Evolutionary conservation across 2,888 invertebrate genomes (phyloP).

Genomic region (Andrena haemorrhoa): DNA sequence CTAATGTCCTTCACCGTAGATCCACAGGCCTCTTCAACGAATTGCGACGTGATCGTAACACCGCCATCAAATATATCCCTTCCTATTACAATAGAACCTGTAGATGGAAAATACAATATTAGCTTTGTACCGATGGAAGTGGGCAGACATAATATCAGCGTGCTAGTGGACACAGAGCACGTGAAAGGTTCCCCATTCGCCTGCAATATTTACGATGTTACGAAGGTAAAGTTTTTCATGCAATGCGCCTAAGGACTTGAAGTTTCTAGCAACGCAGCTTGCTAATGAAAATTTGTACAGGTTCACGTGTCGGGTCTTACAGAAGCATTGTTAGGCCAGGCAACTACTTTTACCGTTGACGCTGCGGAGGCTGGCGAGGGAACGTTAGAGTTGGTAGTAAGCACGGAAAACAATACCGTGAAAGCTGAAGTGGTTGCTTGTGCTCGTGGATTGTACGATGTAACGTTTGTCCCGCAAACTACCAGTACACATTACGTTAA

Average conservation of each 20-base stretch:
- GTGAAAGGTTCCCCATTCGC: constrained; percentile 97
- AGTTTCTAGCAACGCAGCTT: neutral
- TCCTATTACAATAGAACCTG: constrained; percentile 89
- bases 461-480: constrained; percentile 96
- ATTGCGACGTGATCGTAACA: constrained; percentile 87
- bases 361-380: constrained; percentile 98
- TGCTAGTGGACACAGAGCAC: constrained; percentile 93
- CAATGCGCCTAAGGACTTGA: neutral
- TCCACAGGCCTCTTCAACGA: constrained; percentile 83
- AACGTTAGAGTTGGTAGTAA: constrained; percentile 95
- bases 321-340: constrained; percentile 88
- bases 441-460: constrained; percentile 95
- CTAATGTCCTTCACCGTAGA: constrained; percentile 88
- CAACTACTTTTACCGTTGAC: constrained; percentile 96
- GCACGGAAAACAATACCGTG: constrained; percentile 95
- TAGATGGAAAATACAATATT: constrained; percentile 90
- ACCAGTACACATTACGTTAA: constrained; percentile 95
- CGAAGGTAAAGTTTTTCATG: constrained; percentile 87
- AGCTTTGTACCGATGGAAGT: constrained; percentile 94
- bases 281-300: constrained; percentile 51
- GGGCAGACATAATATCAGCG: constrained; percentile 93
- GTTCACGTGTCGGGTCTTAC: constrained; percentile 83
- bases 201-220: constrained; percentile 97
- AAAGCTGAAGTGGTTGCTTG: constrained; percentile 96
- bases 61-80: constrained; percentile 94